Base-by-base conservation (phyloP, 2,113 vertebrate species). In the Rhabdornis inornatus region DNA sequence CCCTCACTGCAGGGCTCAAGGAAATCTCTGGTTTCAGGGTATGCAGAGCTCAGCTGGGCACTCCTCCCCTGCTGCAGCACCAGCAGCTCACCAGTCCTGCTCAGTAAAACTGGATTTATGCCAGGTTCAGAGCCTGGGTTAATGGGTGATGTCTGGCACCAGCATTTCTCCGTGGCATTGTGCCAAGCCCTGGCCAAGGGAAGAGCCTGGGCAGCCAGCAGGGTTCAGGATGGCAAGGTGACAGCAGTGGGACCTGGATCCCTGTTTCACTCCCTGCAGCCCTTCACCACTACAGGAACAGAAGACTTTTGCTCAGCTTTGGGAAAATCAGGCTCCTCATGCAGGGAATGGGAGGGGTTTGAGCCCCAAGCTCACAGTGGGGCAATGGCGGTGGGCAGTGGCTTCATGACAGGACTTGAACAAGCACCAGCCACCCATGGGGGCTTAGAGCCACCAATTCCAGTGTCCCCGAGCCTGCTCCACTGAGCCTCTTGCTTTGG, bases 1-100 rank as follows among this genome's bases (percentile, higher is more conserved):
- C 81, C 81, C 16, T 0, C 28, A 10, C 70, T 37, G 82, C 74
- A 24, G 92, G 72, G 70, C 69, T 44, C 56, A 55, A 24, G 70
- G 65, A 68, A 95, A 52, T 76, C 82, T 95, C 90, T 88, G 82
- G 57, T 95, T 95, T 87, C 95, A 90, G 87, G n/a, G 39, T 11
- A 9, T 7, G 28, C 37, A 53, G 59, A 86, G n/a, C 45, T 92
- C 69, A 25, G 44, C 33, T 25, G 68, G 71, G 63, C 78, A 47
- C 52, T 59, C 14, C 21, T 83, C 6, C 53, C 31, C 39, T 30
- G n/a, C 30, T 35, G 78, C 70, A 61, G 61, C 87, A 40, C 33
- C 57, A 22, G 16, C 23, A 21, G 53, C 60, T 52, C 89, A 23
- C 53, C 83, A 64, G 52, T 23, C 57, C 28, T 4, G 13, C 18